phyloP scores from a whole-genome alignment of 2,113 vertebrate genomes.

The Myrmecobius fasciatus region DNA sequence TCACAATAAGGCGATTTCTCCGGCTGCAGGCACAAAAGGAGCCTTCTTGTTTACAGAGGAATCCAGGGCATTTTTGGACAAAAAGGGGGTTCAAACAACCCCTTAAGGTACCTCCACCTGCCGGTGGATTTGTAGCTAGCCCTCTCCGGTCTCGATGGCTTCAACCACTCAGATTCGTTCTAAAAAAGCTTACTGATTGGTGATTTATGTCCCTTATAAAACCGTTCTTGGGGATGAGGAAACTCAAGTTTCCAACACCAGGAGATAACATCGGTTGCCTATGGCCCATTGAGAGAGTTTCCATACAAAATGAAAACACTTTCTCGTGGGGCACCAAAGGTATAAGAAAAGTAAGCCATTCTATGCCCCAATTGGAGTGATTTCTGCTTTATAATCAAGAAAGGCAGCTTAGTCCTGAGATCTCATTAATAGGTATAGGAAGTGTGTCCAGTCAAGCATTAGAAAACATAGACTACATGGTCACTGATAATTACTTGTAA shows the following conservation, averaged over 20 bases:
- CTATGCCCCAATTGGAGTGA: not conserved
- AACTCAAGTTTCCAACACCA: not conserved
- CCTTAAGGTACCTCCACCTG: conserved; percentile 57
- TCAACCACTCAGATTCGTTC: not conserved
- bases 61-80: conserved; percentile 52
- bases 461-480: not conserved
- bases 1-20: conserved; percentile 73
- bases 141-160: not conserved
- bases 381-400: not conserved
- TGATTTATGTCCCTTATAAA: fast-evolving
- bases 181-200: not conserved
- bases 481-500: not conserved
- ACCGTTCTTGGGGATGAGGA: not conserved
- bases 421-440: not conserved
- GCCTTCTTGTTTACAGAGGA: conserved; percentile 51
- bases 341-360: not conserved
- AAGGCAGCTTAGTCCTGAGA: not conserved
- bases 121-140: conserved; percentile 51
- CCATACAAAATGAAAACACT: not conserved
- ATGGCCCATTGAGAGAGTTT: not conserved
- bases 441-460: not conserved
- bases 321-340: not conserved
- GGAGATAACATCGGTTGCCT: not conserved
- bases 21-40: conserved; percentile 36
- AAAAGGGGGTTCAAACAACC: not conserved